Evolutionary conservation across 2,888 invertebrate genomes (phyloP), one percentile per base, ranked within the genome.

Genomic region (Girardia tigrina): DNA sequence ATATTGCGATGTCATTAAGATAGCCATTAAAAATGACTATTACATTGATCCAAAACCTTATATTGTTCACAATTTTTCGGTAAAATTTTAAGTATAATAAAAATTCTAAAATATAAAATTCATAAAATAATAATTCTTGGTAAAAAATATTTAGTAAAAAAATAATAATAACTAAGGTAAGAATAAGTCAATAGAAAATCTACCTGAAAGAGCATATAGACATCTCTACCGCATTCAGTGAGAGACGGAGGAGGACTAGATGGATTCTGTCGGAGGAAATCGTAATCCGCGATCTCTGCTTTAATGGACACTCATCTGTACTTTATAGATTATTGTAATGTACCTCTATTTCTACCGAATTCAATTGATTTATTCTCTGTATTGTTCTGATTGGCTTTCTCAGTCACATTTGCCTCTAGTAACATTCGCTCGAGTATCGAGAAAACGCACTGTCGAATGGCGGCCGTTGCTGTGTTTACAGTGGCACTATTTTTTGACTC

Each of bases 391-490:
- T 42, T 42, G n/a, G 12, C 42, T 42, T 70, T 8, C 26, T 70
- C 70, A 6, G 26, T 8, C 6, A 71, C n/a, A 16, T 80, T 81
- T 77, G 84, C 83, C 78, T 85, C 84, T 2, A 81, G 81, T 4
- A 84, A 79, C n/a, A 86, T 85, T 70, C 86, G 79, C 78, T 86
- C 86, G 81, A 86, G 86, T 69, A 86, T 85, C 75, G 93, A 86
- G 26, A 92, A 91, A 26, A 95, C 93, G 28, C 97, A 87, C 82
- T 98, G 97, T 26, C 97, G 87, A 28, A 98, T 93, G 0, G 95
- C 95, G 29, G 98, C 98, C 0, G 95, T 94, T 6, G 97, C 97
- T 14, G 97, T 94, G 84, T 95, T 97, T 73, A 91, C 91, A 70
- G 94, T 94, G 77, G 93, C 93, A 0, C 90, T 89, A 86, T 97